Evolutionary conservation across 1,140 invertebrate genomes (phyloP).

Genomic region (Antheraea pernyi): DNA sequence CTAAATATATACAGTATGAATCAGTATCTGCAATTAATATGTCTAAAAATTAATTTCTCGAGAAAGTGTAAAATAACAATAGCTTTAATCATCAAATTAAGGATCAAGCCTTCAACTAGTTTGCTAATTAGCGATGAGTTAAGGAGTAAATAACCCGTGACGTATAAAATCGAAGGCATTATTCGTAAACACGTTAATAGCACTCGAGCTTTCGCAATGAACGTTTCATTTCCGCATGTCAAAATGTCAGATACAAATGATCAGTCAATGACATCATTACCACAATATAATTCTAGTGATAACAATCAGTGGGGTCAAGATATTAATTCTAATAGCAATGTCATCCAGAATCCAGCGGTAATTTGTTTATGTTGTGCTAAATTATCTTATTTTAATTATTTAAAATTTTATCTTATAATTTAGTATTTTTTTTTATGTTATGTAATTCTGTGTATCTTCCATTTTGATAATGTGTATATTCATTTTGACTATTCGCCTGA

Average conservation of each 20-base stretch:
- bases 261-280: conserved; percentile 17
- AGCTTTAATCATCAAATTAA: conserved; percentile 14
- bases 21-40: not conserved
- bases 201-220: conserved; percentile 34
- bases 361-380: conserved; percentile 13
- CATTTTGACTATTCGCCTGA: not conserved
- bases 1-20: not conserved
- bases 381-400: conserved; percentile 15
- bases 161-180: conserved; percentile 36
- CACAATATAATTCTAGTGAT: conserved; percentile 24
- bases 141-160: conserved; percentile 1
- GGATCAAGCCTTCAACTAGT: conserved; percentile 11
- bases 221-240: conserved; percentile 14
- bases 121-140: conserved; percentile 16
- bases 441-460: not conserved
- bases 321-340: conserved; percentile 16
- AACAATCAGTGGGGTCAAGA: conserved; percentile 33
- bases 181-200: conserved; percentile 37
- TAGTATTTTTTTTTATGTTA: not conserved
- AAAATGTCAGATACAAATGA: conserved; percentile 17
- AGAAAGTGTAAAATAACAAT: conserved; percentile 10
- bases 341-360: conserved; percentile 34
- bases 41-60: conserved; percentile 7
- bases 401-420: not conserved
- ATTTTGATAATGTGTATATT: not conserved